phyloP scores from a whole-genome alignment of 1,140 invertebrate genomes.

The Drosophila jambulina region DNA sequence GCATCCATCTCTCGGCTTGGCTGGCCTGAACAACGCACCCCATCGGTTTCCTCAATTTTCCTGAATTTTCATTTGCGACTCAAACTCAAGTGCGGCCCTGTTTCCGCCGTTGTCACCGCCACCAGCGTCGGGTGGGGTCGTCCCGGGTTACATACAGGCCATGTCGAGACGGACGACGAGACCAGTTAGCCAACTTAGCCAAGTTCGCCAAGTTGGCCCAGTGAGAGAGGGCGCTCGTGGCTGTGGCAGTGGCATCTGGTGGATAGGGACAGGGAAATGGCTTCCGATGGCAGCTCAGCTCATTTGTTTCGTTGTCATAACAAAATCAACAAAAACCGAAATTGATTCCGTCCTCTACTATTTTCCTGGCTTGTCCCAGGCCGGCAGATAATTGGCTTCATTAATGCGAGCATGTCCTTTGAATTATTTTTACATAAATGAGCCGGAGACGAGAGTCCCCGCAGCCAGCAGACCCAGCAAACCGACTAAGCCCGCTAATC shows the following conservation, averaged over 20 bases:
- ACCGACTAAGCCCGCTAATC: conserved; percentile 11
- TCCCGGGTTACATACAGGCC: conserved; percentile 39
- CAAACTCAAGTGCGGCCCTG: conserved; percentile 23
- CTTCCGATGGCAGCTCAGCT: conserved; percentile 25
- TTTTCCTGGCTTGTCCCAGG: background rate
- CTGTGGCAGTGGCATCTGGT: background rate
- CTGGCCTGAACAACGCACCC: background rate
- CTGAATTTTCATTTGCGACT: conserved; percentile 20
- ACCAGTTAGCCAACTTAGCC: conserved; percentile 23
- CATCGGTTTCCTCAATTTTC: conserved; percentile 1
- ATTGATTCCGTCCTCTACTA: conserved; percentile 21
- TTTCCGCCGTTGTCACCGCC: conserved; percentile 10
- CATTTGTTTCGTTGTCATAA: conserved; percentile 75
- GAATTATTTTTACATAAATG: conserved; percentile 44
- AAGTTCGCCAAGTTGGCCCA: conserved; percentile 20
- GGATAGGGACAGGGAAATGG: conserved; percentile 7
- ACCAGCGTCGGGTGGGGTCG: conserved; percentile 14
- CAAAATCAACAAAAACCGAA: conserved; percentile 70
- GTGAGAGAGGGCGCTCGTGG: conserved; percentile 7
- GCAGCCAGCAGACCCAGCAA: conserved; percentile 1
- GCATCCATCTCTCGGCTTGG: background rate
- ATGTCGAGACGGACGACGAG: background rate
- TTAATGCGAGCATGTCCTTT: conserved; percentile 46
- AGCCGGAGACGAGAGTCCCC: background rate
- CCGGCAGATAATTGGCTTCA: conserved; percentile 40